Base-by-base conservation (phyloP, 2,888 invertebrate genomes). In the Axea sp. region DNA sequence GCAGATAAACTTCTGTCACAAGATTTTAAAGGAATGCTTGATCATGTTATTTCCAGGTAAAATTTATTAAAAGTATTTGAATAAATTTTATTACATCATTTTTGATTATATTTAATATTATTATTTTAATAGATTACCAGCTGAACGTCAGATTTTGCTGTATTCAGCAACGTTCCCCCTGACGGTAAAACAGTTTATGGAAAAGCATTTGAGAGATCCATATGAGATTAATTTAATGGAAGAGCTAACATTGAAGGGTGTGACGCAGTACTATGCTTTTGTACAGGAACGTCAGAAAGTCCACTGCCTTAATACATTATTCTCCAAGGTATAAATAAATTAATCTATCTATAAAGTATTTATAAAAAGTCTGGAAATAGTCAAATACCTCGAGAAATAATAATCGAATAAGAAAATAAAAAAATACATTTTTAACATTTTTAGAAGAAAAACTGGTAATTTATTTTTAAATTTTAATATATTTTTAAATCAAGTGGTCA, bases 211-310 rank as follows among this genome's bases (percentile, higher is more conserved):
- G 89, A 92, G 94, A 85, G 94, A 96, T 88, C 98, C 99, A n/a
- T 98, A 99, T 88, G 99, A 99, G 90, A 99, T 99, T 84, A 99
- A 99, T 89, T 92, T 99, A 86, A 99, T 99, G 99, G 99, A 99
- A 87, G 99, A 99, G 89, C 90, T 99, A 84, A 99, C 99, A 76
- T 90, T 99, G 77, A 98, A 99, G 89, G 99, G 99, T 88, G 98
- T 99, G 78, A 99, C 99, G 83, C 99, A 99, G 90, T 99, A 99
- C 92, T 99, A 99, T 90, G 99, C 99, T 85, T 99, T 98, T 91
- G 99, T 99, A 77, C 99, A 99, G 90, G 99, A 99, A 90, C 94
- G 97, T 87, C 99, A 99, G 89, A 99, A 99, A 91, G 99, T 99
- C 82, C 99, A 99, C 90, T 99, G 99, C 90, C 92, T 99, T 89